These are phyloP conservation scores for Sebastolobus alascanus DNA, from an alignment of 2,797 vertebrate species.

Conservation along the genomic window DNA sequence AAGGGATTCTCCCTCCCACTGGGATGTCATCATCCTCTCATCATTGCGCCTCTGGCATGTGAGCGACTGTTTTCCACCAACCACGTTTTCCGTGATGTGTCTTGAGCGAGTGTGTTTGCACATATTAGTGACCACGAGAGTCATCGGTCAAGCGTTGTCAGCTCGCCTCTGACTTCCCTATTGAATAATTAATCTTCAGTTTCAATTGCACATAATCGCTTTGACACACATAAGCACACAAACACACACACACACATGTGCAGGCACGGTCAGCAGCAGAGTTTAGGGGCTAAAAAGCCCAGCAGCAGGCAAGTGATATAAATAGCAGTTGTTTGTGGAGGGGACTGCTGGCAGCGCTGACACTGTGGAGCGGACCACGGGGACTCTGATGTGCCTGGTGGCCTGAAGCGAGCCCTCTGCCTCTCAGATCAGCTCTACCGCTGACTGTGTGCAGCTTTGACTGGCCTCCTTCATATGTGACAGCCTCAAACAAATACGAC, in stretches of 20 bases:
- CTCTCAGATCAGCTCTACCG: conserved; percentile 72
- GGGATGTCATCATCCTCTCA: conserved; percentile 72
- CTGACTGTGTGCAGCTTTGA: conserved; percentile 65
- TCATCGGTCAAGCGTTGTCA: conserved; percentile 81
- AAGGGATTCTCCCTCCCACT: conserved; percentile 62
- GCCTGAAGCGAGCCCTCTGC: conserved; percentile 73
- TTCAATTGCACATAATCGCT: conserved; percentile 82
- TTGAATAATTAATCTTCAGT: conserved; percentile 92
- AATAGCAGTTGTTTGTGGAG: conserved; percentile 85
- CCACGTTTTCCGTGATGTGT: conserved; percentile 58
- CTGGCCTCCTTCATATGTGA: conserved; percentile 71
- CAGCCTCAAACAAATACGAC: conserved; percentile 62
- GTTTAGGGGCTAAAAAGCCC: conserved; percentile 85
- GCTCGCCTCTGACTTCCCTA: conserved; percentile 86
- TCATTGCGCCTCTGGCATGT: conserved; percentile 49
- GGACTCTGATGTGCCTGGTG: conserved; percentile 81
- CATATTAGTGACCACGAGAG: conserved; percentile 76
- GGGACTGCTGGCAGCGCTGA: conserved; percentile 79
- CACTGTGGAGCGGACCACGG: conserved; percentile 77
- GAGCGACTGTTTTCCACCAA: conserved; percentile 60
- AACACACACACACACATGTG: conserved; percentile 54
- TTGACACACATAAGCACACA: conserved; percentile 72
- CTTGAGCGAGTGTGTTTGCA: conserved; percentile 29
- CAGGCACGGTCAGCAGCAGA: conserved; percentile 79
- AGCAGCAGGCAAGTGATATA: conserved; percentile 88